Percentiles rank a stretch among this genome's conserved stretches.
phyloP scores from a whole-genome alignment of 2,888 invertebrate species.

The Caenorhabditis sinica region DNA sequence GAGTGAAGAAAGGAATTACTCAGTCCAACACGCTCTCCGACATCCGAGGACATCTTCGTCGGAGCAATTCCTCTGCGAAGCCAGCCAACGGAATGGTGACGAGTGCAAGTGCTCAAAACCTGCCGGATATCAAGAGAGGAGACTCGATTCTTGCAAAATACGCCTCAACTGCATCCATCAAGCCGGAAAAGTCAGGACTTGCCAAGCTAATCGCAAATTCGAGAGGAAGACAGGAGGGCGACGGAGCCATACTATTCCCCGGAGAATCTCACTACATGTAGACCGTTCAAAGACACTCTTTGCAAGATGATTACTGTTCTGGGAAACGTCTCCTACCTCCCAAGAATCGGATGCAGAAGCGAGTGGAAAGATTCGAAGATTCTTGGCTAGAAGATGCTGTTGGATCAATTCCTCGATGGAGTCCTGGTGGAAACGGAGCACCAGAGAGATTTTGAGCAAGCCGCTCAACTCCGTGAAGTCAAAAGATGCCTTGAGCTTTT shows the following conservation, averaged over 20 bases:
- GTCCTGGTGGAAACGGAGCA: conserved; percentile 70
- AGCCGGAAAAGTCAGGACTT: background rate
- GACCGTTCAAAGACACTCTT: conserved; percentile 89
- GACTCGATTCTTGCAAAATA: conserved; percentile 97
- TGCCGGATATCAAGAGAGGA: conserved; percentile 77
- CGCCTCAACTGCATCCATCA: conserved; percentile 66
- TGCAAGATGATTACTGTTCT: conserved; percentile 93
- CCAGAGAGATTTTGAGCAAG: conserved; percentile 88
- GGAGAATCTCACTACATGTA: conserved; percentile 84
- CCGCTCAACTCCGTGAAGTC: conserved; percentile 86
- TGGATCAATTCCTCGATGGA: conserved; percentile 83
- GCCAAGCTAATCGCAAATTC: conserved; percentile 10
- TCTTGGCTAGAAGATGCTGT: conserved; percentile 28
- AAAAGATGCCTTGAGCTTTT: conserved; percentile 89
- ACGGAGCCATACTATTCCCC: conserved; percentile 76
- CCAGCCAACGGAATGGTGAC: background rate
- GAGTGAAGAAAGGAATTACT: conserved; percentile 54
- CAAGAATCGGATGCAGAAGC: conserved; percentile 36
- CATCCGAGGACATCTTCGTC: conserved; percentile 55
- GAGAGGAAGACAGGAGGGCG: background rate
- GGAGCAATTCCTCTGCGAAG: conserved; percentile 13
- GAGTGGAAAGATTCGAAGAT: background rate
- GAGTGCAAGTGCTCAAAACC: conserved; percentile 41
- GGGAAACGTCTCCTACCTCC: conserved; percentile 87
- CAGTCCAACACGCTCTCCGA: conserved; percentile 64